These are phyloP conservation scores for Rhodeus uyekii DNA, from an alignment of 2,797 vertebrate genomes.

Conservation along the genomic window DNA sequence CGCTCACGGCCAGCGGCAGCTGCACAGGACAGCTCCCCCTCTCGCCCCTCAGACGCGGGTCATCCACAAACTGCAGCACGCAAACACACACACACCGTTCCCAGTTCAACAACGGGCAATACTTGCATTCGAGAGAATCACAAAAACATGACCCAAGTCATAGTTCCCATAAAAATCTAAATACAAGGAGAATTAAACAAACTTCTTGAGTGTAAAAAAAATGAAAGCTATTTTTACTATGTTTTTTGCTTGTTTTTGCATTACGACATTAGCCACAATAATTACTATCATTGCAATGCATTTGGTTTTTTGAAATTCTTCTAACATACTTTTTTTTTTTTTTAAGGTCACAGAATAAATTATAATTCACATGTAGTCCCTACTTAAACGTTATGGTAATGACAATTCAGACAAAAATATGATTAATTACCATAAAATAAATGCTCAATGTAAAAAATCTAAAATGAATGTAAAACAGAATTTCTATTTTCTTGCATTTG, in stretches of 20 bases:
- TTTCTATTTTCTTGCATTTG: neutral
- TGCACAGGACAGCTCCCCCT: constrained; percentile 91
- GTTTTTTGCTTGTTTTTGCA: neutral
- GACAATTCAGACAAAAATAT: neutral
- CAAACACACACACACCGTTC: too few relatives aligned
- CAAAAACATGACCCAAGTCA: neutral
- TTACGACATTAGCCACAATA: neutral
- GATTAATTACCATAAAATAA: neutral
- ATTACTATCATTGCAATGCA: neutral
- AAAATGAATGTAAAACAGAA: neutral
- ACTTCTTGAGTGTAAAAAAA: neutral
- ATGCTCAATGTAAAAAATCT: too few relatives aligned
- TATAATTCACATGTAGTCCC: too few relatives aligned
- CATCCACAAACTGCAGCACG: constrained; percentile 86
- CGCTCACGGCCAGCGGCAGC: constrained; percentile 90
- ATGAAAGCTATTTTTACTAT: neutral
- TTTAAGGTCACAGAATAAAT: too few relatives aligned
- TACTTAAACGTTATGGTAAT: too few relatives aligned
- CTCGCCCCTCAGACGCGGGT: constrained; percentile 88
- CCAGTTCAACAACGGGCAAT: too few relatives aligned
- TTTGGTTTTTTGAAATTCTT: too few relatives aligned
- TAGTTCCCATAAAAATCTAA: neutral
- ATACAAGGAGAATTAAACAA: neutral
- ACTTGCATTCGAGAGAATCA: neutral
- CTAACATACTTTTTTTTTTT: too few relatives aligned